phyloP scores from a whole-genome alignment of 2,888 invertebrate genomes.

The Pheosia gnoma region DNA sequence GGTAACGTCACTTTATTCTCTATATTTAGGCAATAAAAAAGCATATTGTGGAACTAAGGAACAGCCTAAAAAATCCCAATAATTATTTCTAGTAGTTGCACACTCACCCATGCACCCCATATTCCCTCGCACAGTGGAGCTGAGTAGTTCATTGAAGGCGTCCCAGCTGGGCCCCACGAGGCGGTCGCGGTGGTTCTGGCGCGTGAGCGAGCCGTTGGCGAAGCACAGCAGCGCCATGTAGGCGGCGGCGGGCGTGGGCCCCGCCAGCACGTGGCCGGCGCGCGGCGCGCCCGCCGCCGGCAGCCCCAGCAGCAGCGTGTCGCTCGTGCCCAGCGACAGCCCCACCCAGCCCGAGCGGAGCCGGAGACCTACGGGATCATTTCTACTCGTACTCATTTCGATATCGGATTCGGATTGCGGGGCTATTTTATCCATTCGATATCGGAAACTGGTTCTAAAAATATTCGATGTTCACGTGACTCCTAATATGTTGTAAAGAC shows the following conservation, averaged over 20 bases:
- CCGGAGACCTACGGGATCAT: conserved; percentile 86
- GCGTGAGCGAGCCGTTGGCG: conserved; percentile 96
- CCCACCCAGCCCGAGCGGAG: conserved; percentile 92
- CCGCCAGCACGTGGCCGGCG: conserved; percentile 94
- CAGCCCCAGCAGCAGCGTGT: conserved; percentile 93
- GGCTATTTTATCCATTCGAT: too few species aligned
- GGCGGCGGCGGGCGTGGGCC: conserved; percentile 89
- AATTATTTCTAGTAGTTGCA: too few species aligned
- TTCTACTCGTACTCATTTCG: too few species aligned
- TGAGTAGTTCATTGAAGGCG: conserved; percentile 91
- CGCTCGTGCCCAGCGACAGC: conserved; percentile 96
- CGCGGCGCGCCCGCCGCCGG: conserved; percentile 86
- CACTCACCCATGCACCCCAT: conserved; percentile 93
- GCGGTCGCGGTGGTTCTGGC: conserved; percentile 91
- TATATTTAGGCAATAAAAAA: too few species aligned
- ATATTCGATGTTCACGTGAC: too few species aligned
- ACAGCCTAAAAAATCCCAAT: too few species aligned
- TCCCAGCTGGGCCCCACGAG: conserved; percentile 93
- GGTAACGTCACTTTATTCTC: too few species aligned
- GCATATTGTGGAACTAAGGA: too few species aligned
- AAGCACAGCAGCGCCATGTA: conserved; percentile 97
- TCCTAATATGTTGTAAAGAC: too few species aligned
- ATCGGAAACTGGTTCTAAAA: too few species aligned
- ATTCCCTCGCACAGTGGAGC: conserved; percentile 94
- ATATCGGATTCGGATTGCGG: too few species aligned